Conservation (phyloP, 2,888 invertebrate species). For the Bugula neritina region DNA sequence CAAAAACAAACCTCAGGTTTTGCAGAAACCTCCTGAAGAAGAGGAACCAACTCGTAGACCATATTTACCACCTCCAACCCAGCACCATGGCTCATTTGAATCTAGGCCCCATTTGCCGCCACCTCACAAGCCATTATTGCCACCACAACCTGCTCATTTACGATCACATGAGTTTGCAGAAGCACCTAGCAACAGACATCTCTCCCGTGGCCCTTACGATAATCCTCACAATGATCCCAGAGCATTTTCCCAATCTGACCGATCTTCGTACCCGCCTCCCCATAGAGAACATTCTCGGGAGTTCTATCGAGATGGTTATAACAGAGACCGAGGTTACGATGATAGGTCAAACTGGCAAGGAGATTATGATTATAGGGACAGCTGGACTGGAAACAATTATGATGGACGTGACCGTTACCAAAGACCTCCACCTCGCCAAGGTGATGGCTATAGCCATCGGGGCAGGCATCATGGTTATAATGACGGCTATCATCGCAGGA, state of each 20-base stretch:
- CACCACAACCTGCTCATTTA: no score
- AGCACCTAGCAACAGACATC: background rate
- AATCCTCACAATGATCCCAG: background rate
- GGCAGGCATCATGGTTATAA: background rate
- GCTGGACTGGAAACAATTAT: background rate
- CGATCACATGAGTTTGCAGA: no score
- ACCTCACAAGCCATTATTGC: no score
- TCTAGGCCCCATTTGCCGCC: no score
- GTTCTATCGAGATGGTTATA: background rate
- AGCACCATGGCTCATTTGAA: background rate
- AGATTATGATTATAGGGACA: background rate
- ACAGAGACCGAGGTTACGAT: background rate
- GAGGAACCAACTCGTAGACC: background rate
- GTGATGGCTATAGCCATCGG: background rate
- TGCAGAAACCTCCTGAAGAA: background rate
- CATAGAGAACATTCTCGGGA: background rate
- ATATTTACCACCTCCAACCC: background rate
- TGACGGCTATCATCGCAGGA: no score
- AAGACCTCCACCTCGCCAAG: background rate
- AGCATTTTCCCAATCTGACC: background rate
- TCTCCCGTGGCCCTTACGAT: background rate
- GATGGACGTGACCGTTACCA: background rate
- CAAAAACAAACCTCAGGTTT: background rate
- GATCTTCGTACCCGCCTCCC: background rate
- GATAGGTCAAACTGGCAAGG: slow-evolving; percentile 11